Evolutionary conservation across 2,888 invertebrate genomes (phyloP).

Genomic region (Zele albiditarsus): DNA sequence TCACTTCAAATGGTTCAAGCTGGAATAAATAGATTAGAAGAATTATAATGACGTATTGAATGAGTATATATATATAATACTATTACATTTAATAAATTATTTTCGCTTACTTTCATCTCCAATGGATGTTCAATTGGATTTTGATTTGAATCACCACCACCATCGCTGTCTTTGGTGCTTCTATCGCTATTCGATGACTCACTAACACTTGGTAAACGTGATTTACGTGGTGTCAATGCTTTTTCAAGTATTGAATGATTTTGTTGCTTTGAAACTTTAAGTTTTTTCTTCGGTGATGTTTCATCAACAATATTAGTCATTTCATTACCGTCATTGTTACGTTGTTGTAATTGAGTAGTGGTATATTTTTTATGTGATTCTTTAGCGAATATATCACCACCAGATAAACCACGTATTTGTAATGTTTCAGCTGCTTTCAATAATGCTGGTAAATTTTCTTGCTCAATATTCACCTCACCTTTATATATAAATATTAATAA

Average conservation of each 20-base stretch:
- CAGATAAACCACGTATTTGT: conserved; percentile 81
- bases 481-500: conserved; percentile 83
- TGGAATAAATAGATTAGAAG: conserved; percentile 40
- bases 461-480: conserved; percentile 83
- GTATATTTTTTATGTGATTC: conserved; percentile 64
- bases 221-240: conserved; percentile 58
- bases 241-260: conserved; percentile 65
- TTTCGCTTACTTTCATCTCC: conserved; percentile 65
- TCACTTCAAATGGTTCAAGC: conserved; percentile 66
- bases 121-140: conserved; percentile 63
- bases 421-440: conserved; percentile 81
- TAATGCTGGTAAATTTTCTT: conserved; percentile 80
- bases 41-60: neutral
- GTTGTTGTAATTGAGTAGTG: neutral
- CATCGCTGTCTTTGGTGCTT: conserved; percentile 57
- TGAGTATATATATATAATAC: neutral
- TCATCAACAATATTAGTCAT: conserved; percentile 43
- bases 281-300: conserved; percentile 62
- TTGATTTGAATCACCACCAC: conserved; percentile 53
- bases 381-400: conserved; percentile 74
- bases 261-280: conserved; percentile 51
- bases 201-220: conserved; percentile 55
- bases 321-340: neutral
- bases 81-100: neutral
- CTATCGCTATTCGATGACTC: conserved; percentile 60